phyloP scores from a whole-genome alignment of 2,113 vertebrate genomes.

The Speoplatyrhinus poulsoni region DNA sequence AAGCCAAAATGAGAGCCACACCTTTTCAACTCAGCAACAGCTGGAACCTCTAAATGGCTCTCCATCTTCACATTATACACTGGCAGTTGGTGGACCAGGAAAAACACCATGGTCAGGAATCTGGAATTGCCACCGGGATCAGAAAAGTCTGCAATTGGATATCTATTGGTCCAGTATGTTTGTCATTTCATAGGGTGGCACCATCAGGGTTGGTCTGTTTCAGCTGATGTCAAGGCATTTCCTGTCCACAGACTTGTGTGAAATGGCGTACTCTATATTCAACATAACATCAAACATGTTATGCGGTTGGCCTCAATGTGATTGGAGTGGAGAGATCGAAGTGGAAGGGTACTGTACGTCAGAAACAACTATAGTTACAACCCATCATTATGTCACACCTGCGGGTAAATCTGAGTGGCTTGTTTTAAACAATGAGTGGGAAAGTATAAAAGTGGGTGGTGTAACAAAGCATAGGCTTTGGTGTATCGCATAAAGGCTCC shows the following conservation, averaged over 20 bases:
- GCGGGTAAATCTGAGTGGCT: too few species aligned
- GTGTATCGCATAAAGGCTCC: constrained; percentile 7
- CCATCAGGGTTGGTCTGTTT: not conserved
- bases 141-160: constrained; percentile 22
- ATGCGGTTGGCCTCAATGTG: too few species aligned
- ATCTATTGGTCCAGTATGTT: constrained; percentile 13
- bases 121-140: constrained; percentile 56
- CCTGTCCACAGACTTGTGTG: not conserved
- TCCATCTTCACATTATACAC: constrained; percentile 29
- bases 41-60: constrained; percentile 43
- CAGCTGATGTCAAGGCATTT: constrained; percentile 17
- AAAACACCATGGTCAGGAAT: constrained; percentile 21
- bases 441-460: not conserved
- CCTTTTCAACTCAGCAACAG: constrained; percentile 55
- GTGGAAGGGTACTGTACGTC: too few species aligned
- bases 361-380: too few species aligned
- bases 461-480: not conserved
- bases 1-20: constrained; percentile 25
- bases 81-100: constrained; percentile 46
- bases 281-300: too few species aligned
- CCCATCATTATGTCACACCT: too few species aligned
- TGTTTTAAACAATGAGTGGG: too few species aligned
- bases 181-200: constrained; percentile 16
- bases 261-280: not conserved
- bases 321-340: too few species aligned